Conservation (phyloP, 1,140 invertebrate species). For the Carposina sasakii region DNA sequence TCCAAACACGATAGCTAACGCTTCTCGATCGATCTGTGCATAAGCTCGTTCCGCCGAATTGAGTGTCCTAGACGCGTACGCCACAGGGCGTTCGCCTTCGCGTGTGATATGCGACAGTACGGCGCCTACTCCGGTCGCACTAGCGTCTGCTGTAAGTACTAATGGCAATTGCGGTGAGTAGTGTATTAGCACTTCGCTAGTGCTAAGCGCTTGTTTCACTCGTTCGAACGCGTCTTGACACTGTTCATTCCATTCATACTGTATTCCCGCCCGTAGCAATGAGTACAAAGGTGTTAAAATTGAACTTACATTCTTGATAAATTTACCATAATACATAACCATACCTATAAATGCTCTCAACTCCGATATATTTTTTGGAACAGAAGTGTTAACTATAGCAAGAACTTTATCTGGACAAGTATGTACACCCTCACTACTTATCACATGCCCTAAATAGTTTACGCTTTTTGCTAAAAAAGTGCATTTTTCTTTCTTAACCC, state of each 20-base stretch:
- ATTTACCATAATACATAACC: constrained; percentile 38
- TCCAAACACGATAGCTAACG: constrained; percentile 11
- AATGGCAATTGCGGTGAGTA: constrained; percentile 1
- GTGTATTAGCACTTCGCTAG: constrained; percentile 3
- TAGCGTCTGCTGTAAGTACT: not conserved
- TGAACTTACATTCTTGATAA: constrained; percentile 22
- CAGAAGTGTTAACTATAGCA: constrained; percentile 16
- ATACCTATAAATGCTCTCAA: constrained; percentile 20
- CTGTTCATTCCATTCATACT: constrained; percentile 1
- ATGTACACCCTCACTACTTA: constrained; percentile 27
- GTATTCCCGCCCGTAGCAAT: constrained; percentile 26
- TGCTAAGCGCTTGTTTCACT: not conserved
- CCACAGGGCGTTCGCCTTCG: constrained; percentile 18
- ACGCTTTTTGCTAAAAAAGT: constrained; percentile 25
- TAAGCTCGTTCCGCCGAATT: constrained; percentile 1
- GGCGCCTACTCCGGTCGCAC: not conserved
- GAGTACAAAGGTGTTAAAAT: constrained; percentile 29
- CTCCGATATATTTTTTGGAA: constrained; percentile 27
- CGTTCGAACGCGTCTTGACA: constrained; percentile 7
- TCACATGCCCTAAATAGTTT: constrained; percentile 37
- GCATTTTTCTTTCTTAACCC: constrained; percentile 25
- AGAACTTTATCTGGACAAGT: constrained; percentile 7
- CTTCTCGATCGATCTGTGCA: constrained; percentile 8
- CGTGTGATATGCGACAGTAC: not conserved
- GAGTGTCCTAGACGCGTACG: constrained; percentile 58